Evolutionary conservation across 2,797 vertebrate genomes (phyloP).

Genomic region (Alfaro cultratus): DNA sequence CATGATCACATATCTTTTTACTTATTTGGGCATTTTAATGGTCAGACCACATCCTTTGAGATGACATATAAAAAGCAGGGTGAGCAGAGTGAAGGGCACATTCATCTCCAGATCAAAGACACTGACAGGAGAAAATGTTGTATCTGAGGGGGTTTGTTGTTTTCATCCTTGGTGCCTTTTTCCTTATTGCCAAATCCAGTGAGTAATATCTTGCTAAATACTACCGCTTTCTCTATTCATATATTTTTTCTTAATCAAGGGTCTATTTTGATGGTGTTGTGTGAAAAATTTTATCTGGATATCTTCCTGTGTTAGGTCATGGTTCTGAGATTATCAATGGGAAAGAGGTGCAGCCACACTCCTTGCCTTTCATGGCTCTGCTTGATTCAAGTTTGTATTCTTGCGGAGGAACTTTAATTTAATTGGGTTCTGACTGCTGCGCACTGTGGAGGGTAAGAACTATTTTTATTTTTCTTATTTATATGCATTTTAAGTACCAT

Average conservation of each 20-base stretch:
- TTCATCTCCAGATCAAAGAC: conserved; percentile 15
- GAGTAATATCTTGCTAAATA: conserved; percentile 13
- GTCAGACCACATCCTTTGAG: conserved; percentile 64
- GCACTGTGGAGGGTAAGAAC: conserved; percentile 64
- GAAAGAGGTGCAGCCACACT: conserved; percentile 62
- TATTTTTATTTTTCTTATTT: background rate
- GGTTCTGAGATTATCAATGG: conserved; percentile 72
- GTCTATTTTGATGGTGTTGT: background rate
- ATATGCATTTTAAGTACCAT: background rate
- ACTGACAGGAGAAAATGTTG: conserved; percentile 43
- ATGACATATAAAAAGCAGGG: conserved; percentile 27
- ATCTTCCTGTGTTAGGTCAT: conserved; percentile 40
- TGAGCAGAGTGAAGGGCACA: conserved; percentile 2
- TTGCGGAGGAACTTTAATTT: conserved; percentile 74
- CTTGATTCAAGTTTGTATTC: fast-evolving
- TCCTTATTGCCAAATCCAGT: conserved; percentile 49
- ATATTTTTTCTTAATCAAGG: background rate
- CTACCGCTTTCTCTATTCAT: background rate
- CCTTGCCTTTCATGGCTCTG: conserved; percentile 72
- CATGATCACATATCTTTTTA: too few species aligned
- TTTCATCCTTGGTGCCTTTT: conserved; percentile 1
- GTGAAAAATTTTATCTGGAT: background rate
- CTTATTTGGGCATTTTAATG: too few species aligned
- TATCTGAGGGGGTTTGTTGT: background rate
- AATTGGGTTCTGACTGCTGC: conserved; percentile 79